Base-by-base conservation (phyloP, 2,113 vertebrate species). In the Cynopterus brachyotis region DNA sequence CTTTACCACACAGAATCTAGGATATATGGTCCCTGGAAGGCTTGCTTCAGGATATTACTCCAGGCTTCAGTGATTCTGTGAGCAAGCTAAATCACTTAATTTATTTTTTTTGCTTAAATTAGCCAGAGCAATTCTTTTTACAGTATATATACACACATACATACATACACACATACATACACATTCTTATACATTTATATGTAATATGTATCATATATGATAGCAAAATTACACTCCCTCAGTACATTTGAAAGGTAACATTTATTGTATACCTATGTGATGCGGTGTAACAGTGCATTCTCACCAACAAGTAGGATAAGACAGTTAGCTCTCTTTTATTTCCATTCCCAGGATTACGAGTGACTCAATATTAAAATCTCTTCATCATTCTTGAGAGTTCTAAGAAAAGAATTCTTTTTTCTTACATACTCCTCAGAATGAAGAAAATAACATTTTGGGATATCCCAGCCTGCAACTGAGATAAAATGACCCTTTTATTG, bases 31-130 rank as follows among this genome's bases (percentile, higher is more conserved):
- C 22, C 64, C 28, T 60, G 40, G 40, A 84, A 84, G 45, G 1
- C 22, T 73, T 81, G 16, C 12, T 35, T 86, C 42, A 5, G 47
- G 42, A 22, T 69, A 16, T 35, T 79, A 91, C 42, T 96, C 45
- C 32, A 97, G 22, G 32, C 30, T 55, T 55, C 45, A 87, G 35
- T 78, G 57, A 92, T 69, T 82, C 69, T 70, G 24, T 93, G n/a
- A 93, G 66, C 73, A 13, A 50, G 53, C 22, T 45, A 69, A 72
- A 45, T 53, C 40, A 42, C 35, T 89, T 70, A 45, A 55, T 75
- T 37, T 8, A 57, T 86, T 15, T 78, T 6, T 76, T 22, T 32
- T 86, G 60, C 32, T 87, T 78, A 69, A 81, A 32, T 87, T 76
- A 82, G 30, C n/a, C 30, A 70, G 40, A 95, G 53, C 70, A 35